Evolutionary conservation across 2,797 vertebrate genomes (phyloP), one percentile per base, ranked within the genome.

Genomic region (Rhabdomys pumilio): DNA sequence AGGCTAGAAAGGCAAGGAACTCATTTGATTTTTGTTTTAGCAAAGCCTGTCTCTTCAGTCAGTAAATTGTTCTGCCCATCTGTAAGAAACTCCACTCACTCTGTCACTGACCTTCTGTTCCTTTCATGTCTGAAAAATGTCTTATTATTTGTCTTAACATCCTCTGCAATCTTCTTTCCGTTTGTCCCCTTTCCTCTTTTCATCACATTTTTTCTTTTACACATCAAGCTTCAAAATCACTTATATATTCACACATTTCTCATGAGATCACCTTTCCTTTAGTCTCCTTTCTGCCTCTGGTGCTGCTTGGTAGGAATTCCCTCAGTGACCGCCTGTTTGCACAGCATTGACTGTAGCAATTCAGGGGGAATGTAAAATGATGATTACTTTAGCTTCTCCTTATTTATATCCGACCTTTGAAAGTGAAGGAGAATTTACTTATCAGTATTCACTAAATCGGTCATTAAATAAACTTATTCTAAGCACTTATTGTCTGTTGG

Each of bases 11-110:
- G 38, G 76, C 85, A 97, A 98, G 97, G 95, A 98, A 98, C 97
- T 98, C 86, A 98, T 98, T 98, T 98, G 97, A 98, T 87, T 98
- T 97, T 89, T 98, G 87, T 97, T 98, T 98, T 98, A 98, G 97
- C 96, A 94, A 97, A 82, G 93, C 91, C 97, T 98, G 93, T 94
- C 93, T 98, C 97, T 98, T 96, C 94, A 96, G 97, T 97, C 97
- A 97, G 96, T 95, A 98, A 98, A 98, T 98, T 98, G 97, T 90
- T 83, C 90, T 95, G 97, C 47, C 86, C 89, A 53, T 95, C 88
- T 98, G 86, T 98, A 97, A 98, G 97, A 98, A 98, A 98, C 97
- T 97, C 93, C 31, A 90, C 92, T 96, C 41, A 97, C 80, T 98
- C 97, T 97, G 96, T 88, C 88, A 96, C n/a, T 97, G 97, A 98